Conservation (phyloP, 2,797 vertebrate species). For the Pangasius krempfi region DNA sequence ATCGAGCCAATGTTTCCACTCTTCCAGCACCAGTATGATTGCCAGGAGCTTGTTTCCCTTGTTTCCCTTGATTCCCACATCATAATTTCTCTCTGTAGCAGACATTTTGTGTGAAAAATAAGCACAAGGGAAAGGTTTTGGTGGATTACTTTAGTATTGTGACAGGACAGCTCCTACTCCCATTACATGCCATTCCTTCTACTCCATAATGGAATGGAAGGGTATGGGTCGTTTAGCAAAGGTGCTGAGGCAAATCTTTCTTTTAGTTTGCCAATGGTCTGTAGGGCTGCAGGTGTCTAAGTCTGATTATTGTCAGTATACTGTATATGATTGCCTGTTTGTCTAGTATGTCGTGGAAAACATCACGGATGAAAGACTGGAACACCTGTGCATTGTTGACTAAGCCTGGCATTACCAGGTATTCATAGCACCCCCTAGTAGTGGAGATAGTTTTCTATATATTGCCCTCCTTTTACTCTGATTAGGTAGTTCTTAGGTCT, state of each 20-base stretch:
- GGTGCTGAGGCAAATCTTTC: not conserved
- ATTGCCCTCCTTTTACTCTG: not conserved
- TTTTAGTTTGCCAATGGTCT: not conserved
- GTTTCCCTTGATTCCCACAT: not conserved
- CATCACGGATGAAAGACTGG: not conserved
- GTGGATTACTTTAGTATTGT: not conserved
- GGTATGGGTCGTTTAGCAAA: not conserved
- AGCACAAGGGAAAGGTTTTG: not conserved
- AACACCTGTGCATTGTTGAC: no score
- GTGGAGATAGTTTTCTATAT: not conserved
- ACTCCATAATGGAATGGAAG: not conserved
- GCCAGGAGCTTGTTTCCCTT: not conserved
- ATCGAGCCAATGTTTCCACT: constrained; percentile 2
- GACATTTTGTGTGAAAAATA: not conserved
- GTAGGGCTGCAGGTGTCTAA: not conserved
- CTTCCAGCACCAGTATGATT: not conserved
- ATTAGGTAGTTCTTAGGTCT: not conserved
- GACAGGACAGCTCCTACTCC: not conserved
- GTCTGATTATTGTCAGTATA: not conserved
- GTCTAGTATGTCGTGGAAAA: not conserved
- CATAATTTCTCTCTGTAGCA: not conserved
- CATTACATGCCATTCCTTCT: not conserved
- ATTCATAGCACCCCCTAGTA: not conserved
- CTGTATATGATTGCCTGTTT: not conserved
- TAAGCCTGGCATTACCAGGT: not conserved